Evolutionary conservation across 1,140 invertebrate species (phyloP), one percentile per base, ranked within the genome.

Genomic region (Andrena cerasifolii): DNA sequence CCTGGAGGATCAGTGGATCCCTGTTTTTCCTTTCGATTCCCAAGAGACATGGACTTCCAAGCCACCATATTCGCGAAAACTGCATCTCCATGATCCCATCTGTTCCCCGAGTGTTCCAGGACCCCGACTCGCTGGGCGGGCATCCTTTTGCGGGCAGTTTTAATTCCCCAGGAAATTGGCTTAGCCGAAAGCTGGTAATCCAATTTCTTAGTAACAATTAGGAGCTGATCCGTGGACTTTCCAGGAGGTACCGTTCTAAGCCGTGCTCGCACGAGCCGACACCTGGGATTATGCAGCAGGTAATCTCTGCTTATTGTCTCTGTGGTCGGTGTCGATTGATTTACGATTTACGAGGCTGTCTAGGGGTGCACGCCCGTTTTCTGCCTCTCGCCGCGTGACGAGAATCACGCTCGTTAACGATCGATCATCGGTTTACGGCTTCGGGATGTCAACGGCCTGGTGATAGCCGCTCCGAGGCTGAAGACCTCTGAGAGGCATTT

Each of bases 201-300:
- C 85, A 87, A 87, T 84, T 88, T 79, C 86, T 87, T 83, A 86
- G 28, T 76, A 79, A 85, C 79, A 85, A 88, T 88, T 86, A 88
- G 65, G 62, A 47, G 78, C 54, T 81, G 78, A 83, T 81, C 81
- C 63, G 26, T 21, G 24, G 49, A 54, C n/a, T 40, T 12, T 12
- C 18, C 31, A 8, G 18, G 31, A 1, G 18, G 33, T 70, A 70
- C 56, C 79, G 56, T 65, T 73, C 40, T 65, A 65, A 78, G 70
- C 76, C 43, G 21, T 21, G 40, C 26, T 21, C 59, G 47, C 45
- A 43, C 53, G 51, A 80, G 74, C 16, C 54, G 36, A 53, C 72
- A 66, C 67, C 36, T 53, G 36, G 63, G 78, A 62, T 67, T 54
- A 59, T 62, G 68, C 63, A 40, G 4, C 47, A 28, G 56, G 61